These are phyloP conservation scores for Ellobius talpinus DNA, from an alignment of 2,113 vertebrate genomes.

Conservation along the genomic window DNA sequence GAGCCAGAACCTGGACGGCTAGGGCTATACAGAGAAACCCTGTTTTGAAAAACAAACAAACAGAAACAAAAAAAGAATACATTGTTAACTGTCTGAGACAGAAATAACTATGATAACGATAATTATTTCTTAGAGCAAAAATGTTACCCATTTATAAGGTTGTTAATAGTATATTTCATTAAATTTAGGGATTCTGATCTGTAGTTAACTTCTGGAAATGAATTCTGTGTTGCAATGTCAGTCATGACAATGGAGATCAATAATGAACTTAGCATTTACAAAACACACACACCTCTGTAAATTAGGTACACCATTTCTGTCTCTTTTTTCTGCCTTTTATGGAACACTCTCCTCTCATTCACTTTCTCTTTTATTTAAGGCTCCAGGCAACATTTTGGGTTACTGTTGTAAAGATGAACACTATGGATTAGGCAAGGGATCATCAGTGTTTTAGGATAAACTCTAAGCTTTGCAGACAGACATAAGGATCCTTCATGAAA, in stretches of 20 bases:
- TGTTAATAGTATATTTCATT: not conserved
- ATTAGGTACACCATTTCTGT: not conserved
- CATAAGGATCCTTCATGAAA: not conserved
- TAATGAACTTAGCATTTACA: not conserved
- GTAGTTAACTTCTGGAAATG: not conserved
- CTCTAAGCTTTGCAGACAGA: constrained; percentile 12
- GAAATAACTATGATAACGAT: not conserved
- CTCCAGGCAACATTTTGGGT: not conserved
- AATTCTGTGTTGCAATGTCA: not conserved
- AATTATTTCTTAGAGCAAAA: not conserved
- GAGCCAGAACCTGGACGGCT: not conserved
- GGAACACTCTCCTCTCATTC: not conserved
- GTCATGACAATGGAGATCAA: not conserved
- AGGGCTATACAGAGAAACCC: not conserved
- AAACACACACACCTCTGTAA: not conserved
- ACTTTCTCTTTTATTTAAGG: not conserved
- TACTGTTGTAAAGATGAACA: constrained; percentile 15
- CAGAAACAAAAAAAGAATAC: not conserved
- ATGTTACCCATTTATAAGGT: not conserved
- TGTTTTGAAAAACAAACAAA: not conserved
- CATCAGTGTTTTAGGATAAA: not conserved
- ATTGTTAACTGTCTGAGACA: not conserved
- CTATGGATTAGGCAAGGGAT: not conserved
- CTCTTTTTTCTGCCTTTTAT: not conserved
- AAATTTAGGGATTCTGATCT: not conserved